Percentiles rank a stretch among this genome's conserved stretches.
phyloP scores from a whole-genome alignment of 2,888 invertebrate genomes.

The Tineola bisselliella region DNA sequence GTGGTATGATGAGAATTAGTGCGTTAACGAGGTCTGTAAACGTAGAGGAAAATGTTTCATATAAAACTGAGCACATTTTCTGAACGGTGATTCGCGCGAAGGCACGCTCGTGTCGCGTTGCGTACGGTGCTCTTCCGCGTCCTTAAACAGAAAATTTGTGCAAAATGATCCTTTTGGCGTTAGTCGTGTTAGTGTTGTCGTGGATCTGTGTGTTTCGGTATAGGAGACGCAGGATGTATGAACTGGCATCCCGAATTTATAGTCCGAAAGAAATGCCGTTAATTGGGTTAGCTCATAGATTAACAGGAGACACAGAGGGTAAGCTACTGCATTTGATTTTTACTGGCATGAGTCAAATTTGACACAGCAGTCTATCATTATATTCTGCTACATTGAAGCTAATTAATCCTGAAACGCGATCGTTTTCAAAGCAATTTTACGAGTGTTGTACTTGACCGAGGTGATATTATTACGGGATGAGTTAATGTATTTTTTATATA shows the following conservation, averaged over 20 bases:
- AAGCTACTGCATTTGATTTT: conserved; percentile 17
- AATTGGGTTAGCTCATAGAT: conserved; percentile 34
- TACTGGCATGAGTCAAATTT: no score
- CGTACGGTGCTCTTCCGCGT: background rate
- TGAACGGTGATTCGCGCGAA: conserved; percentile 15
- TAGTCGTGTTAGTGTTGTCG: conserved; percentile 23
- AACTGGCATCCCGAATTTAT: conserved; percentile 32
- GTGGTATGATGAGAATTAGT: conserved; percentile 23
- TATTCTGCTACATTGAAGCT: no score
- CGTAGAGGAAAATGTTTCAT: conserved; percentile 22
- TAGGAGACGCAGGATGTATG: conserved; percentile 36
- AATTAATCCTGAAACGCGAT: no score
- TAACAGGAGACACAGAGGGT: conserved; percentile 41
- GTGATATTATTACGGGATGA: no score
- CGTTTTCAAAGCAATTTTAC: no score
- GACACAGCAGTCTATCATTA: no score
- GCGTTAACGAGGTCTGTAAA: conserved; percentile 20
- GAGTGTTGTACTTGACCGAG: no score
- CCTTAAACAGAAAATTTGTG: background rate
- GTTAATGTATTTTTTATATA: no score
- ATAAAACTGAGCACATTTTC: conserved; percentile 19
- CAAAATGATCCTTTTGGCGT: conserved; percentile 16
- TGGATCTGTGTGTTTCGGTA: conserved; percentile 33
- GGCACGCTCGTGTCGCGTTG: conserved; percentile 14
- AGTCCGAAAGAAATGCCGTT: conserved; percentile 28